Percentiles rank a stretch among this genome's conserved stretches.
phyloP scores from a whole-genome alignment of 1,140 invertebrate genomes.

The Odontomachus brunneus region DNA sequence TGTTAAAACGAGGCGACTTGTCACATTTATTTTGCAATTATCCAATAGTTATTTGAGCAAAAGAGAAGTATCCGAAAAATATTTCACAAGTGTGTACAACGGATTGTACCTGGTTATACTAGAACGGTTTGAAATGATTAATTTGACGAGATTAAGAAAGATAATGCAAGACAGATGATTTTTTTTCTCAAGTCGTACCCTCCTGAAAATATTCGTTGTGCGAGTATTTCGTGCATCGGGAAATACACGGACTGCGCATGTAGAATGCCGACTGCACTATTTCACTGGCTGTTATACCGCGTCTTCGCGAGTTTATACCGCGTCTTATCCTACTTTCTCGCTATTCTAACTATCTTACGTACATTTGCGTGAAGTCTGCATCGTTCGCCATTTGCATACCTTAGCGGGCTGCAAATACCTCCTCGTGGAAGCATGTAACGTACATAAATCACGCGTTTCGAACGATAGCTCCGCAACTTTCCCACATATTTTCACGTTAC shows the following conservation, averaged over 20 bases:
- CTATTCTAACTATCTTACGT: not conserved
- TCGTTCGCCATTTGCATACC: conserved; percentile 24
- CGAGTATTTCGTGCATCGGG: too few relatives aligned
- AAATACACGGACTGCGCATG: not conserved
- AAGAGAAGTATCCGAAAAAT: too few relatives aligned
- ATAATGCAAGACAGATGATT: not conserved
- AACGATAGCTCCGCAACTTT: conserved; percentile 38
- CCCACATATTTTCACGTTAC: conserved; percentile 23
- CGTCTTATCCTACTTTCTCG: not conserved
- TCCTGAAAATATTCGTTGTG: not conserved
- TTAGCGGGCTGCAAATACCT: conserved; percentile 11
- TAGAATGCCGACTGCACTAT: not conserved
- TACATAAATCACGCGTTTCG: conserved; percentile 19
- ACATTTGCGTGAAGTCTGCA: not conserved
- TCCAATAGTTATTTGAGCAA: too few relatives aligned
- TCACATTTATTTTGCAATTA: too few relatives aligned
- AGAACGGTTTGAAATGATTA: conserved; percentile 1
- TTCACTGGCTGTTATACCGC: conserved; percentile 1
- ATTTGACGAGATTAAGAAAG: not conserved
- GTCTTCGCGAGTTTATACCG: not conserved
- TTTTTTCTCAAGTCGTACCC: not conserved
- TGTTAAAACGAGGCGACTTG: too few relatives aligned
- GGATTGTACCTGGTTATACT: too few relatives aligned
- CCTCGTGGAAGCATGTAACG: conserved; percentile 8
- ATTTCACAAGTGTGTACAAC: too few relatives aligned